Percentiles rank a stretch among this genome's conserved stretches.
Evolutionary conservation across 2,797 vertebrate genomes (phyloP).

Genomic region (Poeciliopsis infans): DNA sequence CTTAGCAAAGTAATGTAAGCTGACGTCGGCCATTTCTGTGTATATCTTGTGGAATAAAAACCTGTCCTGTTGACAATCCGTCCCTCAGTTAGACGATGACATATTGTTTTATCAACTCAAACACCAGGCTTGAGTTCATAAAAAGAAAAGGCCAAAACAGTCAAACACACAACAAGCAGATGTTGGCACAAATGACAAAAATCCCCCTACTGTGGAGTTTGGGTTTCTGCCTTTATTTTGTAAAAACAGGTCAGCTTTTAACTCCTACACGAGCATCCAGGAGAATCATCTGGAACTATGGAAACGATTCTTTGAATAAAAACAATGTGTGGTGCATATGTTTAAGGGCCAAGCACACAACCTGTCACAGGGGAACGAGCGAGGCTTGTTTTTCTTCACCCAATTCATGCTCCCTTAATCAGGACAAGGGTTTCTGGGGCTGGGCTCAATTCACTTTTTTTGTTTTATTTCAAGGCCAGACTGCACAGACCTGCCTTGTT

Average conservation of each 20-base stretch:
- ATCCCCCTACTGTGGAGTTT: slow-evolving; percentile 22
- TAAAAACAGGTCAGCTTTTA: slow-evolving; percentile 76
- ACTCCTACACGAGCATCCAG: slow-evolving; percentile 49
- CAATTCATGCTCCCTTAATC: slow-evolving; percentile 60
- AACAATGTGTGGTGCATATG: slow-evolving; percentile 20
- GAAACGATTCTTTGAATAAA: slow-evolving; percentile 22
- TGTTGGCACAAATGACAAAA: slow-evolving; percentile 21
- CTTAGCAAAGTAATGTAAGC: neutral
- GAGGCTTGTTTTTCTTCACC: slow-evolving; percentile 60
- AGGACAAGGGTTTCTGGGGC: slow-evolving; percentile 57
- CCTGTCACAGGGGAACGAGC: slow-evolving; percentile 39
- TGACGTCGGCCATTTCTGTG: neutral
- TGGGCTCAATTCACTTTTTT: slow-evolving; percentile 56
- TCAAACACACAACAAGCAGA: slow-evolving; percentile 53
- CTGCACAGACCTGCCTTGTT: slow-evolving; percentile 71
- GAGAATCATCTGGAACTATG: slow-evolving; percentile 26
- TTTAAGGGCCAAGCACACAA: slow-evolving; percentile 48
- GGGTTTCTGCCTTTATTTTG: slow-evolving; percentile 54
- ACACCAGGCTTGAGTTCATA: neutral
- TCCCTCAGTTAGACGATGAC: neutral
- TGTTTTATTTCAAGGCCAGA: slow-evolving; percentile 67
- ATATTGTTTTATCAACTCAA: neutral
- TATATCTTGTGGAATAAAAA: neutral
- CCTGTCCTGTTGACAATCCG: neutral
- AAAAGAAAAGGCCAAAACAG: slow-evolving; percentile 18